These are phyloP conservation scores for Montipora capitata DNA, from an alignment of 92 coral and sea anemone species.

Conservation along the genomic window DNA sequence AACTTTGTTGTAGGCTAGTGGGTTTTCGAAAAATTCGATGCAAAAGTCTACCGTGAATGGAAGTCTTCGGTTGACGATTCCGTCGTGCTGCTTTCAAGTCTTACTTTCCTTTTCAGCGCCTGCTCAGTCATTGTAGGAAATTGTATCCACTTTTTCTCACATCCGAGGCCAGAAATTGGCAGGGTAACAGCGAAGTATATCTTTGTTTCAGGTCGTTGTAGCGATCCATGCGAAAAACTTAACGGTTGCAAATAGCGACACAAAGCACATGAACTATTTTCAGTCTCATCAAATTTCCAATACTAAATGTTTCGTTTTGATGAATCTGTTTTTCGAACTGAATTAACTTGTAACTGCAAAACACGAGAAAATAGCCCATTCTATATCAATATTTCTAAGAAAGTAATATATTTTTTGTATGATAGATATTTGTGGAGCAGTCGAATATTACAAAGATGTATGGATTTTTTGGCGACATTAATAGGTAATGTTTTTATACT, in stretches of 20 bases:
- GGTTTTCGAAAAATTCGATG: too few relatives aligned
- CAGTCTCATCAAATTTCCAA: too few relatives aligned
- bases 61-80: too few relatives aligned
- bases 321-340: background rate
- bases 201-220: background rate
- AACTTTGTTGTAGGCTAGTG: too few relatives aligned
- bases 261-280: too few relatives aligned
- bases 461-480: slow-evolving; percentile 30
- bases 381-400: slow-evolving; percentile 21
- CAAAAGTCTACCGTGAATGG: too few relatives aligned
- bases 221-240: too few relatives aligned
- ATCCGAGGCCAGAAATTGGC: background rate
- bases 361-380: background rate
- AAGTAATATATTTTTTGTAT: slow-evolving; percentile 55
- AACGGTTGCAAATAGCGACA: too few relatives aligned
- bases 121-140: too few relatives aligned
- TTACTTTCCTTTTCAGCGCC: too few relatives aligned
- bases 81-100: too few relatives aligned
- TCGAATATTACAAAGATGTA: background rate
- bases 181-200: background rate
- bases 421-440: slow-evolving; percentile 28
- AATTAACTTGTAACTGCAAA: slow-evolving; percentile 17
- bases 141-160: too few relatives aligned
- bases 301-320: background rate
- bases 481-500: slow-evolving; percentile 6